Conservation (phyloP, 2,797 vertebrate species). For the Falco naumanni region DNA sequence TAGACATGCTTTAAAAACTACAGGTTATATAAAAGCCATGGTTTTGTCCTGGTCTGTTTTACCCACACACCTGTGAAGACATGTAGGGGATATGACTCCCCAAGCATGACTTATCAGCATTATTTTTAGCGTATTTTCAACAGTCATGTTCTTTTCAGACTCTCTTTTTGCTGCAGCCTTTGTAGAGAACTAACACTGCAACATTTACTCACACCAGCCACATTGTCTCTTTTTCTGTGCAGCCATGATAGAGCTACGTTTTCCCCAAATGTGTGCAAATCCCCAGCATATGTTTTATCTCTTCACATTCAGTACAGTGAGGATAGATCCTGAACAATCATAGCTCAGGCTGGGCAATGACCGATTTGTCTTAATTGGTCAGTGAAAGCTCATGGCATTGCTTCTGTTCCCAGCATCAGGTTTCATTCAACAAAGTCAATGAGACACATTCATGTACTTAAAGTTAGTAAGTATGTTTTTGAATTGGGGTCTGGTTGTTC, state of each 20-base stretch:
- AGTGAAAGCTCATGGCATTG: constrained; percentile 5
- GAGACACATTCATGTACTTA: constrained; percentile 26
- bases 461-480: background rate
- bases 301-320: background rate
- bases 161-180: background rate
- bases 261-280: background rate
- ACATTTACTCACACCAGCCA: background rate
- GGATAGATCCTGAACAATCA: constrained; percentile 9
- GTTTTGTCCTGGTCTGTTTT: background rate
- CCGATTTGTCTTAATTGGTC: constrained; percentile 28
- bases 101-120: background rate
- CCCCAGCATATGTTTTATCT: background rate
- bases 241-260: background rate
- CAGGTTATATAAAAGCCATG: background rate
- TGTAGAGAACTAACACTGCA: background rate
- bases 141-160: background rate
- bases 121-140: background rate
- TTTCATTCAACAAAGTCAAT: constrained; percentile 41
- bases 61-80: background rate
- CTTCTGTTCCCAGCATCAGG: constrained; percentile 43
- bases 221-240: background rate
- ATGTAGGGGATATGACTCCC: background rate
- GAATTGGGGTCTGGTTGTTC: constrained; percentile 15
- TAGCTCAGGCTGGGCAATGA: background rate
- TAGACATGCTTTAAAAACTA: background rate